Conservation (phyloP, 35 echinoderm and acorn worm species). For the Apostichopus parvimensis region DNA sequence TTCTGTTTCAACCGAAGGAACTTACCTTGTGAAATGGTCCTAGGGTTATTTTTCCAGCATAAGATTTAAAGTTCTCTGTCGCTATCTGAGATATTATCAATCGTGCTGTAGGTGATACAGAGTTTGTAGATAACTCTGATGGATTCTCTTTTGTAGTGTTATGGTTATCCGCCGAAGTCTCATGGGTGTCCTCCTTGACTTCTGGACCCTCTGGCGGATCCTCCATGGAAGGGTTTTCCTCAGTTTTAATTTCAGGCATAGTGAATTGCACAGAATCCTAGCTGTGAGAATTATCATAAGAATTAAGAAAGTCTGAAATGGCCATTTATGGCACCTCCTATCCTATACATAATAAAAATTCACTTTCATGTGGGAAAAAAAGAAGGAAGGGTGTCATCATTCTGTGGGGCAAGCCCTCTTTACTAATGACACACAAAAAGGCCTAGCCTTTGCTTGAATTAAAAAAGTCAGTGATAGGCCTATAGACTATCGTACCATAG, state of each 20-base stretch:
- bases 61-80: slow-evolving; percentile 99
- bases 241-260: neutral
- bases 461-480: no score
- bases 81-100: slow-evolving; percentile 96
- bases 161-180: neutral
- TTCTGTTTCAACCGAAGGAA: neutral
- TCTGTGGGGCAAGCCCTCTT: no score
- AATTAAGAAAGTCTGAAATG: no score
- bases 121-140: neutral
- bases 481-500: no score
- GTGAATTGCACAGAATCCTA: neutral
- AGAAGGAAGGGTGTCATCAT: no score
- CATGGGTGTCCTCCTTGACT: neutral
- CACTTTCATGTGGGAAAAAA: no score
- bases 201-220: neutral
- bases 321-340: no score
- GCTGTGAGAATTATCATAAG: no score
- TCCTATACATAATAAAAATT: no score
- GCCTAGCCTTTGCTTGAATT: no score
- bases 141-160: neutral
- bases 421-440: no score
- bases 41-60: slow-evolving; percentile 84
- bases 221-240: neutral
- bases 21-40: slow-evolving; percentile 97
- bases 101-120: slow-evolving; percentile 58